A percentile compares a stretch with the other conserved stretches of the same genome.
phyloP scores from a whole-genome alignment of 2,888 invertebrate genomes.

The Arrhopalites spinosus region DNA sequence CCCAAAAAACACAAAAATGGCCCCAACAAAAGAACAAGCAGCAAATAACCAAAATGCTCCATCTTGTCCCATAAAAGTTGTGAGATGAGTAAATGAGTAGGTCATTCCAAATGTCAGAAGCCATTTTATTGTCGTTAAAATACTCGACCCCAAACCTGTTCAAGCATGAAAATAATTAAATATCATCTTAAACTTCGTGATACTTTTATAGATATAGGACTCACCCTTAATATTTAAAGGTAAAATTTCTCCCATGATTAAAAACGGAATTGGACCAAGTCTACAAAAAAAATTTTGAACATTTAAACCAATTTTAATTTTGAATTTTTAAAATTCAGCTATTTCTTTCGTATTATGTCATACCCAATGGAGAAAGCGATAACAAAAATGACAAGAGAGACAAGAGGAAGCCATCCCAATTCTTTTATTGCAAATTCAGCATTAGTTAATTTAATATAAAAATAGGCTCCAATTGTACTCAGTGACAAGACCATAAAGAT shows the following conservation, averaged over 20 bases:
- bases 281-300: not conserved
- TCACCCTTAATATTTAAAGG: slow-evolving; percentile 19
- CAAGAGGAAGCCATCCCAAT: slow-evolving; percentile 66
- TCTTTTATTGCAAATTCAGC: slow-evolving; percentile 61
- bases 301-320: no score
- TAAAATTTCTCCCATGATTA: slow-evolving; percentile 18
- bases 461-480: slow-evolving; percentile 66
- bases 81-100: slow-evolving; percentile 43
- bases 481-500: slow-evolving; percentile 65
- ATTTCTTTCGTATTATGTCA: slow-evolving; percentile 62
- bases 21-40: slow-evolving; percentile 40
- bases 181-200: not conserved
- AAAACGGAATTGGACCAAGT: not conserved
- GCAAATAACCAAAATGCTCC: slow-evolving; percentile 48
- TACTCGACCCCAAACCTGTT: slow-evolving; percentile 42
- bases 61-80: slow-evolving; percentile 34
- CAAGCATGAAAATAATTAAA: not conserved
- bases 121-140: slow-evolving; percentile 50
- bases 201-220: no score
- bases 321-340: not conserved
- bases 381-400: slow-evolving; percentile 67
- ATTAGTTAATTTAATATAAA: slow-evolving; percentile 63
- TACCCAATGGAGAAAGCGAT: slow-evolving; percentile 75
- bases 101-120: slow-evolving; percentile 45
- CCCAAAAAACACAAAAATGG: slow-evolving; percentile 36